These are phyloP conservation scores for Tadarida brasiliensis DNA, from an alignment of 2,797 vertebrate genomes.

Conservation along the genomic window DNA sequence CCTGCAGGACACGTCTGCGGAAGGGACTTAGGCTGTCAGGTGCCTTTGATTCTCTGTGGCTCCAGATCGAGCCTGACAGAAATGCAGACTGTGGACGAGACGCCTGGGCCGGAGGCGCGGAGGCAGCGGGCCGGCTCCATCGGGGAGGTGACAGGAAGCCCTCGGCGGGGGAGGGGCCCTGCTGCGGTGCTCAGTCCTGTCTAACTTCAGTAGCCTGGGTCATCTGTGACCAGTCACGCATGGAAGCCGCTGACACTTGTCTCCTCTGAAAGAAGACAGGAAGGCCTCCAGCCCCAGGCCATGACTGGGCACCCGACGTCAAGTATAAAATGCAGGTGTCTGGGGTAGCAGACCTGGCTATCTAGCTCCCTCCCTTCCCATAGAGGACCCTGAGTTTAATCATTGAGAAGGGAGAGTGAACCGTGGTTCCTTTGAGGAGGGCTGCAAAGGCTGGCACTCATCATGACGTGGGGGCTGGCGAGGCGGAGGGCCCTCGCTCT, in stretches of 20 bases:
- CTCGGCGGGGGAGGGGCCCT: neutral
- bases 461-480: neutral
- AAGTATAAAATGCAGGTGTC: neutral
- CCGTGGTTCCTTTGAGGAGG: neutral
- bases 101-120: neutral
- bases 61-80: neutral
- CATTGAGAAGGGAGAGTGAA: neutral
- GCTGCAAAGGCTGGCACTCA: neutral
- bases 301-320: neutral
- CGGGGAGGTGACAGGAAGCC: neutral
- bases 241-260: neutral
- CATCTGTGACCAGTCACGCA: neutral
- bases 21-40: neutral
- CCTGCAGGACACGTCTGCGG: neutral
- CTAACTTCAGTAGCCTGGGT: neutral
- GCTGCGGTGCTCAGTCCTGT: accelerated
- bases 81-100: neutral
- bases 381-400: neutral
- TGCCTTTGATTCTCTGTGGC: neutral
- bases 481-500: neutral
- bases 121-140: neutral
- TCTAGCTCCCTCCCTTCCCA: neutral
- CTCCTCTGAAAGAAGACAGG: neutral
- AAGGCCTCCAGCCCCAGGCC: neutral
- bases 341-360: neutral